phyloP scores from a whole-genome alignment of 2,797 vertebrate species.

The Sebastolobus altivelis region DNA sequence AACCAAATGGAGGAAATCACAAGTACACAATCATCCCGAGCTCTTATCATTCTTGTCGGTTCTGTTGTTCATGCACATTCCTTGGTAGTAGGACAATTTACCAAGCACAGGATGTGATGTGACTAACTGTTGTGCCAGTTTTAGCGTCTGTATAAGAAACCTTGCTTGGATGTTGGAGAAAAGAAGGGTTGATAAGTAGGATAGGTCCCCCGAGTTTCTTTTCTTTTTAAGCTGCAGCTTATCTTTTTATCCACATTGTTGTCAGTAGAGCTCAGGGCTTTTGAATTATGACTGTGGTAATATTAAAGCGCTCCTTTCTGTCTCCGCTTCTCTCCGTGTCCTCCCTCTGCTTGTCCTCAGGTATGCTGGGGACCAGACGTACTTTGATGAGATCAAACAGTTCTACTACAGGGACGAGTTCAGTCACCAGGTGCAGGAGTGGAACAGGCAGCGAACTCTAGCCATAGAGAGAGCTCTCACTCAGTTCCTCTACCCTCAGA shows the following conservation, averaged over 20 bases:
- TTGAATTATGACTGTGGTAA: constrained; percentile 21
- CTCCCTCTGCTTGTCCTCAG: constrained; percentile 67
- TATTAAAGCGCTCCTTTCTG: background rate
- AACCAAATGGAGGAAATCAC: constrained; percentile 1
- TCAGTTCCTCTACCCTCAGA: constrained; percentile 98
- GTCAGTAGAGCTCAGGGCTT: background rate
- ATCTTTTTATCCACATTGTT: constrained; percentile 9
- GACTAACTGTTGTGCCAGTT: constrained; percentile 29
- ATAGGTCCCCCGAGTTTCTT: constrained; percentile 39
- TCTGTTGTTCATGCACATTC: constrained; percentile 1
- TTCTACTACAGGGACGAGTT: constrained; percentile 99
- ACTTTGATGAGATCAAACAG: constrained; percentile 99
- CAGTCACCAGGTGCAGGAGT: constrained; percentile 99
- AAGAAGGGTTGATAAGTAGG: constrained; percentile 39
- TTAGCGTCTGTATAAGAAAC: background rate
- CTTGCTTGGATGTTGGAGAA: background rate
- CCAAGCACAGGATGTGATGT: constrained; percentile 17
- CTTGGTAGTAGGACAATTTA: constrained; percentile 3
- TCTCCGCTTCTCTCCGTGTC: background rate
- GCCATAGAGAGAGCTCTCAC: constrained; percentile 95
- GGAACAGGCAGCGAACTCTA: constrained; percentile 97
- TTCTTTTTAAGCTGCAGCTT: constrained; percentile 24
- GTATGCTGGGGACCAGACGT: constrained; percentile 94
- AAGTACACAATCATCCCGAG: background rate
- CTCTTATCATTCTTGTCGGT: background rate